Percentiles rank a stretch among this genome's conserved stretches.
These are phyloP conservation scores for Pao palembangensis DNA, from an alignment of 2,113 vertebrate species.

Conservation along the genomic window DNA sequence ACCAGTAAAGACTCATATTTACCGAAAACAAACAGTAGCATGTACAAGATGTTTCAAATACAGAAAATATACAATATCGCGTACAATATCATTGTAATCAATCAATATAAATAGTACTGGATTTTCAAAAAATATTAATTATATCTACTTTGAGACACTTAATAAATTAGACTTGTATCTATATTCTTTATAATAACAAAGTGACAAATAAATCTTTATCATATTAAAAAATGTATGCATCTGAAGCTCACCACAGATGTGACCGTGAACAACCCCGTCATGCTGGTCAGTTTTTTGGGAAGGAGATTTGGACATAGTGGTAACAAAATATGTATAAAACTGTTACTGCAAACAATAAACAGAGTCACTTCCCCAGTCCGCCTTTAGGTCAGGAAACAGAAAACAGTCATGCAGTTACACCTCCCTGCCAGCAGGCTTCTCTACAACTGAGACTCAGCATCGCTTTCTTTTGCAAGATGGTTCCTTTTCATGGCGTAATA, in stretches of 20 bases:
- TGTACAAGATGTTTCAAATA: conserved; percentile 4
- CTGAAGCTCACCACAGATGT: too few species aligned
- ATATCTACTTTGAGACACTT: conserved; percentile 14
- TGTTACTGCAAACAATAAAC: too few species aligned
- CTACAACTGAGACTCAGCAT: conserved; percentile 68
- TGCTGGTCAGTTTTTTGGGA: too few species aligned
- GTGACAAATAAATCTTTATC: conserved; percentile 19
- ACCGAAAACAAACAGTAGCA: background rate
- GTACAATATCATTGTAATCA: background rate
- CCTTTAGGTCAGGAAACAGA: background rate
- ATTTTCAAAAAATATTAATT: too few species aligned
- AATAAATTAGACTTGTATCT: conserved; percentile 64
- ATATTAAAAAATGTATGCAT: conserved; percentile 25
- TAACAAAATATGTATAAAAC: too few species aligned
- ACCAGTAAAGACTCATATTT: background rate
- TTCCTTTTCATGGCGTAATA: conserved; percentile 39
- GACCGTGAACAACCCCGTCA: too few species aligned
- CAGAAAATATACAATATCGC: background rate
- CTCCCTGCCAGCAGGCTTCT: conserved; percentile 22
- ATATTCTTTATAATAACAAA: conserved; percentile 47
- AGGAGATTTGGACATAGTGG: too few species aligned
- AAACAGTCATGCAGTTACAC: conserved; percentile 11
- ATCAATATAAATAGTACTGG: conserved; percentile 8
- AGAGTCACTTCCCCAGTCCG: too few species aligned
- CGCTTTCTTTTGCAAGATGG: conserved; percentile 10